Evolutionary conservation across 2,888 invertebrate species (phyloP), one percentile per base, ranked within the genome.

Genomic region (Limnephilus lunatus): DNA sequence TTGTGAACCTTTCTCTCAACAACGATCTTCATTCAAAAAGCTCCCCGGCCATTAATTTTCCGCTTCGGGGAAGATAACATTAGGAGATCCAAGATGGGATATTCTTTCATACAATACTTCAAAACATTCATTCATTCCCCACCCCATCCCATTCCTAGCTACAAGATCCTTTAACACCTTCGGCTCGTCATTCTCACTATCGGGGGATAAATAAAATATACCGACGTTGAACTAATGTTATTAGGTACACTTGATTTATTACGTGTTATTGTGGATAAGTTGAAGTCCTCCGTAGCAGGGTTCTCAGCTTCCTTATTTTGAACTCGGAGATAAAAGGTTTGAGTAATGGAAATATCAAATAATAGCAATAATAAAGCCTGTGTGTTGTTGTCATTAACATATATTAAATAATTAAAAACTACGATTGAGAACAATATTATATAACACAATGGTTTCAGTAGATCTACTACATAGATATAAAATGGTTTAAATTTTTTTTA

Each of bases 81-180:
- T 87, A 87, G 68, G 35, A 87, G 53, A 87, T 53, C 53, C 53
- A 87, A 32, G 87, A 87, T 30, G 87, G 87, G 87, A 30, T 53
- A 87, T 87, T 87, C 87, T 87, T 53, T 53, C 87, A 87, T 87
- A 87, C 87, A 87, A 87, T 32, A 87, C 87, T 86, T 68, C 82
- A 85, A 91, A 91, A 91, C 88, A 91, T 91, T 91, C 88, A 91
- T 89, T 85, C 89, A 91, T 89, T 91, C 89, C 89, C 89, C 91
- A 89, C 89, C 83, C 83, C 83, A 80, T 85, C 89, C 35, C 83
- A 80, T 85, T 85, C 35, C 39, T 86, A 91, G 80, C 87, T 91
- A 81, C 83, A 48, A 68, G 44, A 82, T 35, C 48, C 81, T 91
- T 91, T 87, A 87, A 87, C 87, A 53, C 87, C 53, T 87, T 87